Conservation (phyloP, 2,888 invertebrate species). For the Glyphotaelius pellucidus region DNA sequence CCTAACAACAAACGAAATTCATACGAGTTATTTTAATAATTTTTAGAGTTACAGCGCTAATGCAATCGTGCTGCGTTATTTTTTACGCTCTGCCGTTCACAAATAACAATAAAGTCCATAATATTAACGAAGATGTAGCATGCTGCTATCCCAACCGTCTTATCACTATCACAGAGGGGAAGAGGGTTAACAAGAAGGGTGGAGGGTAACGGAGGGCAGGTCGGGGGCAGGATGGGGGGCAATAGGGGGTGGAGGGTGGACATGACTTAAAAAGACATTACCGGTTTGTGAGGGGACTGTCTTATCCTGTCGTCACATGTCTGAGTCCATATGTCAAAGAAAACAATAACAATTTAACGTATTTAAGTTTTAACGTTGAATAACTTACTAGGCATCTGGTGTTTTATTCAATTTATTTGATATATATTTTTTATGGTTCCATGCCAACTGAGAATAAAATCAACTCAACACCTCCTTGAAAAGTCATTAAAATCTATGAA, state of each 20-base stretch:
- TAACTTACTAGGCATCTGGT: not conserved
- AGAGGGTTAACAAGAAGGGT: not conserved
- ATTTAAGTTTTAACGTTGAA: not conserved
- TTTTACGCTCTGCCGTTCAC: not conserved
- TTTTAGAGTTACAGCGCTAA: slow-evolving; percentile 10
- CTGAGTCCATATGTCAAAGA: not conserved
- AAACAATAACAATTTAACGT: not conserved
- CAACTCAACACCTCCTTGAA: no score
- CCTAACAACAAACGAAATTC: no score
- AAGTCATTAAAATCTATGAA: no score
- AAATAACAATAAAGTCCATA: slow-evolving; percentile 5
- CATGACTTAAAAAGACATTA: slow-evolving; percentile 9
- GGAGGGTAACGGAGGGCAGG: not conserved
- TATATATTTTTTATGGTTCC: not conserved
- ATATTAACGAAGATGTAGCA: slow-evolving; percentile 5
- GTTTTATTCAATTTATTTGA: not conserved
- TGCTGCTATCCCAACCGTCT: slow-evolving; percentile 15
- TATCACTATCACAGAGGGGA: slow-evolving; percentile 8
- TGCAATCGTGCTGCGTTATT: not conserved
- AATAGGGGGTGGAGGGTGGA: not conserved
- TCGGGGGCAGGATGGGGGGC: not conserved
- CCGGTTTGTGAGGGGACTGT: not conserved
- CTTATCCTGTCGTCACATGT: not conserved
- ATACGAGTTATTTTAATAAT: no score
- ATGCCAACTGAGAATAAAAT: no score